Base-by-base conservation (phyloP, 2,797 vertebrate species). In the Fistularia commersonii region DNA sequence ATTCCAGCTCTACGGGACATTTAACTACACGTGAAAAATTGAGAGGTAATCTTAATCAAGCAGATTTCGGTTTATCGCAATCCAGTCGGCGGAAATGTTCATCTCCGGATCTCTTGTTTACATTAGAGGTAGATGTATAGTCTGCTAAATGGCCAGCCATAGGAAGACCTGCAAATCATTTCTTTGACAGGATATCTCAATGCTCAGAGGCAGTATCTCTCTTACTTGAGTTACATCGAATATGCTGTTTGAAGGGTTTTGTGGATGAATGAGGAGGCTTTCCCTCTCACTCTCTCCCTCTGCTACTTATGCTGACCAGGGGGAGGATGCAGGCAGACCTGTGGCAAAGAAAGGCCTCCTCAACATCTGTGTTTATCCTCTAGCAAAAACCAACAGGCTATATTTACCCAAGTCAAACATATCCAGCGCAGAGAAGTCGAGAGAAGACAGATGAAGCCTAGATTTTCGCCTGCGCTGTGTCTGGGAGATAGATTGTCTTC, bases 311-410 rank as follows among this genome's bases (percentile, higher is more conserved):
- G 1, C 51, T 72, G 72, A 76, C 81, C 79, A 64, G 66, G 51
- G 58, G 69, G 60, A 78, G 73, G 78, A 84, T 32, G 45, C 67
- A 71, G 77, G 76, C 72, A 58, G 53, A 77, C 61, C 80, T 83
- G 82, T 78, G 85, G 87, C 76, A 57, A 88, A n/a, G 64, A 75
- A 80, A 79, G 75, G 80, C 79, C 69, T 82, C 80, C 77, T 87
- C 82, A 77, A 91, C 88, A 91, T 90, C 89, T 91, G 89, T 90
- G 88, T 91, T 91, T 91, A 89, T 90, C 81, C 88, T 87, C 71
- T 39, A 61, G 84, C 84, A 87, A 80, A 90, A 90, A 87, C 86
- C 88, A 89, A 85, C 84, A 81, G 72, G 74, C 89, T 91, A 90
- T 90, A 92, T 91, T 91, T 92, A 92, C 83, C 63, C 70, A 50